phyloP scores from a whole-genome alignment of 2,113 vertebrate species.

The Semnornis frantzii region DNA sequence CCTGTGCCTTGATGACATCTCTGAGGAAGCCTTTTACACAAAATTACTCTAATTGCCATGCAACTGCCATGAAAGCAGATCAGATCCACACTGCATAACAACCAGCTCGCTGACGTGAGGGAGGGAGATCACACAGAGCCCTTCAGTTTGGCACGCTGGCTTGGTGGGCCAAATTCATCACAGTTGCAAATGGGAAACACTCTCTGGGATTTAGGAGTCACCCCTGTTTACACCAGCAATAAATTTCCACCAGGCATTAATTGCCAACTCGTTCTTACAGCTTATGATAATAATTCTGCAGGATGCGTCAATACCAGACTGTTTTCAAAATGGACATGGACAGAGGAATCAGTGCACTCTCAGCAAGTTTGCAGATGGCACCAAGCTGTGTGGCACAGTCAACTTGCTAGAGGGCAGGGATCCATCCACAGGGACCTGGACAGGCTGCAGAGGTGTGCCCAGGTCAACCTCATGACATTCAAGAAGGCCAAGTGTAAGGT shows the following conservation, averaged over 20 bases:
- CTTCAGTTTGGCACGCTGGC: not conserved
- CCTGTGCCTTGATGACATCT: not conserved
- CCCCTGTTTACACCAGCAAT: not conserved
- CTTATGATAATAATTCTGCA: not conserved
- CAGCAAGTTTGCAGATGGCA: no score
- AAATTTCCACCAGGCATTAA: not conserved
- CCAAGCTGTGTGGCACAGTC: no score
- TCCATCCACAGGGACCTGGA: no score
- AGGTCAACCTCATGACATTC: no score
- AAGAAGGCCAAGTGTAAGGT: no score
- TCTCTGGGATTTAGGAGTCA: not conserved
- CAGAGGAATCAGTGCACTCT: no score
- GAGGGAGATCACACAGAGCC: not conserved
- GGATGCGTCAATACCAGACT: not conserved
- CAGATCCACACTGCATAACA: not conserved
- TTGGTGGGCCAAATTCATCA: not conserved
- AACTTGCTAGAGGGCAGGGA: no score
- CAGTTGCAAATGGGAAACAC: not conserved
- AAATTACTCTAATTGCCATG: constrained; percentile 58
- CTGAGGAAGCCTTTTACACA: constrained; percentile 32
- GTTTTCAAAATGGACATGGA: not conserved
- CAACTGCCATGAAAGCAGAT: not conserved
- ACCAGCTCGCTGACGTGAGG: not conserved
- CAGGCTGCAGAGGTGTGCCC: no score
- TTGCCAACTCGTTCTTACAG: not conserved